A percentile compares a stretch with the other conserved stretches of the same genome.
Conservation (phyloP, 1,140 invertebrate genomes). For the Zaprionus lachaisei region DNA sequence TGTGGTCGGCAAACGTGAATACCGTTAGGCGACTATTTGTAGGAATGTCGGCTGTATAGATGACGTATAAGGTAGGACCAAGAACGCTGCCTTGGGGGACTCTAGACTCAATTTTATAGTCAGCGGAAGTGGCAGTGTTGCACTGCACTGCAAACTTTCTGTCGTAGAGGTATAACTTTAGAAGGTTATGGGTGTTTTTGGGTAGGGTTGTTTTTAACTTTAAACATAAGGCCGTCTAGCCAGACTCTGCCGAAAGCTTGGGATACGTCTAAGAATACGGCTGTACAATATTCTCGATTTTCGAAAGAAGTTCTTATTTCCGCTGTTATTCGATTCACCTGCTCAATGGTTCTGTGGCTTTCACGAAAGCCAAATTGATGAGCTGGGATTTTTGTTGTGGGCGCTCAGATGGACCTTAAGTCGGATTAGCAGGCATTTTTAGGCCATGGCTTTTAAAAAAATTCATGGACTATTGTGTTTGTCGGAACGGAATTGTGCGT, state of each 20-base stretch:
- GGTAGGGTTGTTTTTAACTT: neutral
- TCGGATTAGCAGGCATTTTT: neutral
- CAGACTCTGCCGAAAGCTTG: too few relatives aligned
- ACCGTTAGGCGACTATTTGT: too few relatives aligned
- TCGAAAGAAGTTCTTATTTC: constrained; percentile 6
- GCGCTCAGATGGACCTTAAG: neutral
- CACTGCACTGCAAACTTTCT: constrained; percentile 8
- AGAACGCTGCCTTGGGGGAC: neutral
- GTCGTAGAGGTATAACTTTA: neutral
- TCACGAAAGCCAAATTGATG: too few relatives aligned
- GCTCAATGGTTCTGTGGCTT: too few relatives aligned
- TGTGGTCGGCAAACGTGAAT: too few relatives aligned
- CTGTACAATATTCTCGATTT: neutral
- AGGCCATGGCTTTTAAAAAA: too few relatives aligned
- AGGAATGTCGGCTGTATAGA: too few relatives aligned
- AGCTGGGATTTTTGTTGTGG: too few relatives aligned
- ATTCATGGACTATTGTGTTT: too few relatives aligned
- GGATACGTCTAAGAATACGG: too few relatives aligned
- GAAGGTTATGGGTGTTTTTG: neutral
- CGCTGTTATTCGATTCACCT: neutral
- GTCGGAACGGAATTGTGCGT: too few relatives aligned
- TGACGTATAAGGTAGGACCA: too few relatives aligned
- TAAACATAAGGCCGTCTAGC: neutral
- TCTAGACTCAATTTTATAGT: neutral
- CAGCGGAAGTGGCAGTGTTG: neutral